Evolutionary conservation across 64 coral and sea anemone species (phyloP).

Genomic region (Platygyra sinensis): DNA sequence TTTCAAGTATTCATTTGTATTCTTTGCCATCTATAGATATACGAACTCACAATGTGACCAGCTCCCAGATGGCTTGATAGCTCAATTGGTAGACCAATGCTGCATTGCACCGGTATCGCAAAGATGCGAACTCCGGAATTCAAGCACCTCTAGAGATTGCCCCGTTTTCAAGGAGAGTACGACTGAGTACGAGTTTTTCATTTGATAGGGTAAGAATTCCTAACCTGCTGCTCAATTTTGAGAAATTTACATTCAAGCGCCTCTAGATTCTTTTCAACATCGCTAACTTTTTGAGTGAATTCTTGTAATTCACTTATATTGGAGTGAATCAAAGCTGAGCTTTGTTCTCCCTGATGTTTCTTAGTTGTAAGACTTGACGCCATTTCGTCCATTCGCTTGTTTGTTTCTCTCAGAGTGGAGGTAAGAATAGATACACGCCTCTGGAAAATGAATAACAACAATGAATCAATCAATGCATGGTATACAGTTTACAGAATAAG

Average conservation of each 20-base stretch:
- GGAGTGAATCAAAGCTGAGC: background rate
- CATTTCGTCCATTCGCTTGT: background rate
- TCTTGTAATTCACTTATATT: background rate
- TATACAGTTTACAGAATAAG: background rate
- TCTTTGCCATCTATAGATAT: too few relatives aligned
- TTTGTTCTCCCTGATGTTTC: background rate
- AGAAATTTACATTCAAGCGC: background rate
- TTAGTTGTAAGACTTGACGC: background rate
- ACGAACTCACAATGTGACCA: too few relatives aligned
- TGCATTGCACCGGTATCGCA: too few relatives aligned
- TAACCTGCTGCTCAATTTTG: background rate
- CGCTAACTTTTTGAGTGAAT: background rate
- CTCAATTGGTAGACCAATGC: too few relatives aligned
- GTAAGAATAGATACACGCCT: conserved; percentile 9
- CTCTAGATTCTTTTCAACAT: background rate
- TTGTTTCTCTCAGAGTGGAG: background rate
- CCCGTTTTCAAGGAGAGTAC: too few relatives aligned
- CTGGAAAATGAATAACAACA: background rate
- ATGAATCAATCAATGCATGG: background rate
- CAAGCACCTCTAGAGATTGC: too few relatives aligned
- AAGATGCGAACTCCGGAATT: too few relatives aligned
- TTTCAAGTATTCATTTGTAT: too few relatives aligned
- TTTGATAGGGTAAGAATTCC: background rate
- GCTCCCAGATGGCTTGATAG: too few relatives aligned
- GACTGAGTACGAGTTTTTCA: too few relatives aligned